These are phyloP conservation scores for Chironomus tepperi DNA, from an alignment of 1,140 invertebrate genomes.

Conservation along the genomic window DNA sequence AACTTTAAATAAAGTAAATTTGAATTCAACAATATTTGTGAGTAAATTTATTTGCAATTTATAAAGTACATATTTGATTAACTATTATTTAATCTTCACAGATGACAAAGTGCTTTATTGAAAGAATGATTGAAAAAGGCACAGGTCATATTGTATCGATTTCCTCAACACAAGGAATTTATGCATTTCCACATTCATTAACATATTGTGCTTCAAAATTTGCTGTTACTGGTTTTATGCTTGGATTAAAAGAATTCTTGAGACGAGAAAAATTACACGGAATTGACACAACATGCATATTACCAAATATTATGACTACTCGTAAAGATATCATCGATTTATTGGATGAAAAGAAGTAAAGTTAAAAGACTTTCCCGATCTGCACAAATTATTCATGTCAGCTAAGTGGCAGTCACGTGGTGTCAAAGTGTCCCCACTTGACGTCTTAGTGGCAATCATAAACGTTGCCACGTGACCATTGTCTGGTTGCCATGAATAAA, in stretches of 20 bases:
- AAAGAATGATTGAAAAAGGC: constrained; percentile 37
- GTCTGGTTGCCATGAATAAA: too few species aligned
- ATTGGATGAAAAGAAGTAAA: neutral
- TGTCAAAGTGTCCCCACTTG: too few species aligned
- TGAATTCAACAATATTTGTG: constrained; percentile 38
- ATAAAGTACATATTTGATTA: constrained; percentile 18
- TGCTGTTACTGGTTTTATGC: constrained; percentile 38
- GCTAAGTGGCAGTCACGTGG: too few species aligned
- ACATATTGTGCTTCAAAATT: constrained; percentile 39
- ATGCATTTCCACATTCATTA: constrained; percentile 35
- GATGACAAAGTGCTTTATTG: constrained; percentile 38
- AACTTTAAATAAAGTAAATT: constrained; percentile 35
- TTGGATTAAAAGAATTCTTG: neutral
- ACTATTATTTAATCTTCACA: neutral
- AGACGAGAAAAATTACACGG: neutral
- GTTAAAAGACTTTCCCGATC: too few species aligned
- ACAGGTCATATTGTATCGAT: constrained; percentile 37
- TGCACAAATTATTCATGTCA: too few species aligned
- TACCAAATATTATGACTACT: neutral
- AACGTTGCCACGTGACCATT: too few species aligned
- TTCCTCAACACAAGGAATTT: constrained; percentile 30
- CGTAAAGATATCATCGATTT: neutral
- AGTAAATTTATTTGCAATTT: constrained; percentile 18
- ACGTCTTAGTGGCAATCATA: too few species aligned
- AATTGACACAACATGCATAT: neutral